Conservation (phyloP, 1,140 invertebrate genomes). For the Popillia japonica region DNA sequence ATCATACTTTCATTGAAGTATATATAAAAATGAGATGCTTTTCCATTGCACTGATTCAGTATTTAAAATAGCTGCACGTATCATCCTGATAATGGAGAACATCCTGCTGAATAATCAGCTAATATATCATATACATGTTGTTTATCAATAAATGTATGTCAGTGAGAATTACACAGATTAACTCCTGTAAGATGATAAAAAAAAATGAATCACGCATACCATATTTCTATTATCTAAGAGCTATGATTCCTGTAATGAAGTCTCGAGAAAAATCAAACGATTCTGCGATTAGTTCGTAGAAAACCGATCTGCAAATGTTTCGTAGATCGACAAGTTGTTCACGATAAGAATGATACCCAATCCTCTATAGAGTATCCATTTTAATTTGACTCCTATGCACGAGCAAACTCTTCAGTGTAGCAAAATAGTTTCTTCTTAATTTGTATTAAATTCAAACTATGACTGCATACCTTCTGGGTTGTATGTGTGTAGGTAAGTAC, state of each 20-base stretch:
- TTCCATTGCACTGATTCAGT: conserved; percentile 6
- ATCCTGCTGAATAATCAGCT: conserved; percentile 5
- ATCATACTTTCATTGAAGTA: not conserved
- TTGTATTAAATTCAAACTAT: not conserved
- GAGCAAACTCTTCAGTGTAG: not conserved
- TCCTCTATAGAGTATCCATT: not conserved
- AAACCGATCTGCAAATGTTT: not conserved
- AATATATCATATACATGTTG: not conserved
- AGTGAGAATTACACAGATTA: conserved; percentile 11
- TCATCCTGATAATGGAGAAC: not conserved
- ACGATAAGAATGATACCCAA: not conserved
- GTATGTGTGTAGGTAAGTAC: not conserved
- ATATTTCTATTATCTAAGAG: not conserved
- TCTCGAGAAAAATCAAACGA: not conserved
- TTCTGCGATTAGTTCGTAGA: not conserved
- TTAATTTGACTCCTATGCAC: not conserved
- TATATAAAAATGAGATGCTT: not conserved
- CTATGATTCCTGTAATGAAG: too few relatives aligned
- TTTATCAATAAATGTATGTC: not conserved
- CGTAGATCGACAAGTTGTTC: not conserved
- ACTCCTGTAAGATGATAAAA: conserved; percentile 2
- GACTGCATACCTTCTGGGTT: not conserved
- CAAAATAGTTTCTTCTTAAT: too few relatives aligned
- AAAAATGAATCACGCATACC: not conserved
- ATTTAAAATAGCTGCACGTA: not conserved